A percentile compares a stretch with the other conserved stretches of the same genome.
Evolutionary conservation across 2,888 invertebrate species (phyloP).

Genomic region (Trichopria drosophilae): DNA sequence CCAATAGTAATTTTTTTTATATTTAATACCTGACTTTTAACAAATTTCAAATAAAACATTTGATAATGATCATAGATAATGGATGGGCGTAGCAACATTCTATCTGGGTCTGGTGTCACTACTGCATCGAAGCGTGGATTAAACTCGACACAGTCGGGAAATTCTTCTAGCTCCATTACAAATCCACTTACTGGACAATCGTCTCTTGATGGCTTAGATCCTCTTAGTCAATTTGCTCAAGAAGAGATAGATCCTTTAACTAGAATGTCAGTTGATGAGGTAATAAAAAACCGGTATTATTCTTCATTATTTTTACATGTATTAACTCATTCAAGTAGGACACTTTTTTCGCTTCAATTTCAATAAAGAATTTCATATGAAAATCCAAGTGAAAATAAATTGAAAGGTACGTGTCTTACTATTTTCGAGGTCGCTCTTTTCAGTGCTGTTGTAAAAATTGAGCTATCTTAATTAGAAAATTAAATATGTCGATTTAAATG

Average conservation of each 20-base stretch:
- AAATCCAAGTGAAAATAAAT: too few relatives aligned
- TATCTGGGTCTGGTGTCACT: conserved; percentile 61
- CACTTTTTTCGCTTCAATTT: too few relatives aligned
- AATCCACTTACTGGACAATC: conserved; percentile 60
- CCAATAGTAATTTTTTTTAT: conserved; percentile 54
- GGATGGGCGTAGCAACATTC: conserved; percentile 62
- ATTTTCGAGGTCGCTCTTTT: too few relatives aligned
- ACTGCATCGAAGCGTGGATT: conserved; percentile 61
- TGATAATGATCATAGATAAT: conserved; percentile 55
- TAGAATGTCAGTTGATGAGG: conserved; percentile 65
- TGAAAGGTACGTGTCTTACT: too few relatives aligned
- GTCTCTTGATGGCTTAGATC: conserved; percentile 73
- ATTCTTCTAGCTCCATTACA: conserved; percentile 55
- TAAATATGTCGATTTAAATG: too few relatives aligned
- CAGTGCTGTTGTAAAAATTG: too few relatives aligned
- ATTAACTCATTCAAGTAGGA: too few relatives aligned
- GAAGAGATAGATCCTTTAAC: conserved; percentile 68
- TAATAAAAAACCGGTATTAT: too few relatives aligned
- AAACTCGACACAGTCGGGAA: conserved; percentile 53
- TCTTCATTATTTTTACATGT: too few relatives aligned
- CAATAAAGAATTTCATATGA: too few relatives aligned
- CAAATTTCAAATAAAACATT: conserved; percentile 4
- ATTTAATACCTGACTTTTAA: conserved; percentile 10
- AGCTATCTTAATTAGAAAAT: too few relatives aligned
- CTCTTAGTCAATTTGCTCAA: conserved; percentile 71